These are phyloP conservation scores for Aromia moschata DNA, from an alignment of 2,888 invertebrate species.

Conservation along the genomic window DNA sequence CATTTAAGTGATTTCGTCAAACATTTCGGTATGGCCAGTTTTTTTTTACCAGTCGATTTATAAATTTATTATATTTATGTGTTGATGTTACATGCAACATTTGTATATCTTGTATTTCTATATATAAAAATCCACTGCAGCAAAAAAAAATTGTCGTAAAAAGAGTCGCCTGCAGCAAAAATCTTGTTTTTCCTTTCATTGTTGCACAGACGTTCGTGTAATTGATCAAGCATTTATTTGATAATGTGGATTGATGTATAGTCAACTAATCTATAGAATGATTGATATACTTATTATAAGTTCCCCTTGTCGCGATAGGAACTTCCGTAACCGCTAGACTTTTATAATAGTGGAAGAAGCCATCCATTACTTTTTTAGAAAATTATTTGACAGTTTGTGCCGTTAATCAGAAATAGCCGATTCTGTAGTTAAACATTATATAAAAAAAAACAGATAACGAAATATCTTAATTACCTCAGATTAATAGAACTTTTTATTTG, in stretches of 20 bases:
- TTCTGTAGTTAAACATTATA: neutral
- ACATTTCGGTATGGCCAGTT: too few relatives aligned
- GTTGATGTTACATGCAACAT: too few relatives aligned
- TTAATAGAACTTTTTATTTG: too few relatives aligned
- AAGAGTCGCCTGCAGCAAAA: too few relatives aligned
- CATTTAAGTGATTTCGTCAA: too few relatives aligned
- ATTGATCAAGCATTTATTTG: neutral
- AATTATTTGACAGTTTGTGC: neutral
- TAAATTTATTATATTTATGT: too few relatives aligned
- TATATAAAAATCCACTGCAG: too few relatives aligned
- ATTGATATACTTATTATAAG: slow-evolving; percentile 4
- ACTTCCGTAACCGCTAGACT: neutral
- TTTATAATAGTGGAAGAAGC: neutral
- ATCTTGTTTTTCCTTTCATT: neutral
- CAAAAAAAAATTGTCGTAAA: too few relatives aligned
- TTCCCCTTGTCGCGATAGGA: neutral
- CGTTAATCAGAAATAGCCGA: neutral
- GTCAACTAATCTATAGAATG: too few relatives aligned
- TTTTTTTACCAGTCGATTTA: too few relatives aligned
- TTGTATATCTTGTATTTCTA: too few relatives aligned
- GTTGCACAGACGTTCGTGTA: neutral
- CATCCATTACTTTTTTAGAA: slow-evolving; percentile 6
- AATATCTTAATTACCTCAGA: neutral
- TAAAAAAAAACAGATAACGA: neutral
- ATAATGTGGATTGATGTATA: slow-evolving; percentile 7